phyloP scores from a whole-genome alignment of 2,888 invertebrate genomes.

The Xiphydria camelus region DNA sequence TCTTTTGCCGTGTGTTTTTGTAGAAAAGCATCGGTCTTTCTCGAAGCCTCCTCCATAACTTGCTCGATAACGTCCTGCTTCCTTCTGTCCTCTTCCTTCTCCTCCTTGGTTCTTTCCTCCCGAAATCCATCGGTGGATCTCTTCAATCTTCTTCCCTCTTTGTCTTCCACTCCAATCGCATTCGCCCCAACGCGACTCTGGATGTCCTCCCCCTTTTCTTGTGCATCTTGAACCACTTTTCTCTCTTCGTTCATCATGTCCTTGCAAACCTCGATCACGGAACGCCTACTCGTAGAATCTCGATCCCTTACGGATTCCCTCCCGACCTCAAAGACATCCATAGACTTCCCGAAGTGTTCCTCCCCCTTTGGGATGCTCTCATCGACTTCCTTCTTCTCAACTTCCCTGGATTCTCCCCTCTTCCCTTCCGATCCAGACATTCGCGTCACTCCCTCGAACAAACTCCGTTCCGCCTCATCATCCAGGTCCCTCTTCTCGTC shows the following conservation, averaged over 20 bases:
- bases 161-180: constrained; percentile 3
- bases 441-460: not conserved
- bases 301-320: not conserved
- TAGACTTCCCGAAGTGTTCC: not conserved
- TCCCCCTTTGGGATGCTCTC: not conserved
- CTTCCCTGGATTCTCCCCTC: not conserved
- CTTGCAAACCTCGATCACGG: constrained; percentile 15
- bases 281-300: too few species aligned
- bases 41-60: constrained; percentile 1
- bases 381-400: not conserved
- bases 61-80: not conserved
- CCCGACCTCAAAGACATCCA: too few species aligned
- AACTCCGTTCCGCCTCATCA: too few species aligned
- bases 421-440: not conserved
- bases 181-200: constrained; percentile 1
- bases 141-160: constrained; percentile 14
- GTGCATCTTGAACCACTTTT: not conserved
- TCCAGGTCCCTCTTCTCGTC: too few species aligned
- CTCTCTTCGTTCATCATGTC: constrained; percentile 17
- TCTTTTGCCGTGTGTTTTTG: too few species aligned
- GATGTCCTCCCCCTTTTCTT: constrained; percentile 1
- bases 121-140: too few species aligned
- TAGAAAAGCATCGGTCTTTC: constrained; percentile 1
- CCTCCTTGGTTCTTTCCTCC: constrained; percentile 8
- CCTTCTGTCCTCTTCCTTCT: constrained; percentile 6